These are phyloP conservation scores for Platycnemis pennipes DNA, from an alignment of 2,888 invertebrate species.

Conservation along the genomic window DNA sequence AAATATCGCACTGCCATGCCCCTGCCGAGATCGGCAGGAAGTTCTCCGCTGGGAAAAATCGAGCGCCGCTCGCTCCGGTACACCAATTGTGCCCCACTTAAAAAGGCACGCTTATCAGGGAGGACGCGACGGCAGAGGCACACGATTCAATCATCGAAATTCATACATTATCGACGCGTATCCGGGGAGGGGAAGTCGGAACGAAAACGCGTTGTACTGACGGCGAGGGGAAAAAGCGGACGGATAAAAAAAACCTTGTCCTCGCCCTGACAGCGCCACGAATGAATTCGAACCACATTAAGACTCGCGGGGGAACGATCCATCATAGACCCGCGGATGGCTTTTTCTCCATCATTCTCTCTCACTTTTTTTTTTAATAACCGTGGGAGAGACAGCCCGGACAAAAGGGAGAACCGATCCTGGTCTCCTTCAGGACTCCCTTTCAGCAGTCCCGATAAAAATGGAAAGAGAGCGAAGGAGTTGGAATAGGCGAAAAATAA, in stretches of 20 bases:
- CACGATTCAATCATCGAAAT: neutral
- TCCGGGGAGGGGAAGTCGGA: neutral
- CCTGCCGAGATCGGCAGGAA: no score
- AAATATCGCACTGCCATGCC: no score
- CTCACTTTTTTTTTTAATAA: neutral
- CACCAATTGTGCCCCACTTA: neutral
- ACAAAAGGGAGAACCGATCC: slow-evolving; percentile 22
- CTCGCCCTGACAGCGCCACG: neutral
- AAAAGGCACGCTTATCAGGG: neutral
- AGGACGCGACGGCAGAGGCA: neutral
- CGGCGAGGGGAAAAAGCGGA: neutral
- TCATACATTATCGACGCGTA: neutral
- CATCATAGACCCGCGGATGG: neutral
- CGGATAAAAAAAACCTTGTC: neutral
- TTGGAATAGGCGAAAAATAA: neutral
- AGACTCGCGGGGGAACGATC: neutral
- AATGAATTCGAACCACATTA: neutral
- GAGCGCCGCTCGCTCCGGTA: neutral
- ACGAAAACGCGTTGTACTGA: neutral
- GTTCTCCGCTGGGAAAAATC: neutral
- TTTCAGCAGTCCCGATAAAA: neutral
- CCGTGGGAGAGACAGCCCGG: neutral
- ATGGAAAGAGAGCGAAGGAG: neutral
- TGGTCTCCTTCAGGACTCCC: neutral
- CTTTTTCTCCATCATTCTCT: neutral